A percentile compares a stretch with the other conserved stretches of the same genome.
phyloP scores from a whole-genome alignment of 1,140 invertebrate species.

The Periplaneta americana region DNA sequence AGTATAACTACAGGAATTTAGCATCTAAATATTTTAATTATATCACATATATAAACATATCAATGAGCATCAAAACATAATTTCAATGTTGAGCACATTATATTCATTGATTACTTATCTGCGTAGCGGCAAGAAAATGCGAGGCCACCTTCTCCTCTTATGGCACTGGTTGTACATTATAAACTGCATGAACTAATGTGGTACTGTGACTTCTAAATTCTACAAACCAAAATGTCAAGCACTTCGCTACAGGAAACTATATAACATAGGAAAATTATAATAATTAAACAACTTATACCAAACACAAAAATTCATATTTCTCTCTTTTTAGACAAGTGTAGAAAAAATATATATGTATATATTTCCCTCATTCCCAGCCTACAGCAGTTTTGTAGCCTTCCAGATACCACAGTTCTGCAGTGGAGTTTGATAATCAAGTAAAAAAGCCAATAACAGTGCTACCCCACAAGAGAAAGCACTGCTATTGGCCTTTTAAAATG shows the following conservation, averaged over 20 bases:
- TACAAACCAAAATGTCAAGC: not conserved
- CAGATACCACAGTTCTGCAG: not conserved
- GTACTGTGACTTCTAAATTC: not conserved
- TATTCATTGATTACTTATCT: not conserved
- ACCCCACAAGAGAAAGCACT: not conserved
- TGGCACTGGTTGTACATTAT: not conserved
- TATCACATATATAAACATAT: not conserved
- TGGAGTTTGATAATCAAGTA: not conserved
- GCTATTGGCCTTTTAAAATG: not conserved
- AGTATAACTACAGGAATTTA: conserved; percentile 1
- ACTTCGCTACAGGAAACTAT: not conserved
- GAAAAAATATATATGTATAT: not conserved
- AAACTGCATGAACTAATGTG: not conserved
- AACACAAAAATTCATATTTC: not conserved
- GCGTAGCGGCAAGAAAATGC: not conserved
- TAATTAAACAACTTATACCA: not conserved
- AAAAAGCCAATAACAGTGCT: not conserved
- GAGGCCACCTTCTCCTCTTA: not conserved
- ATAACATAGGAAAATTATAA: not conserved
- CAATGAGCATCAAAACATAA: not conserved
- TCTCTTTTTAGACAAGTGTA: not conserved
- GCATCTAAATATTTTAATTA: not conserved
- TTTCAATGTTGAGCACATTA: not conserved
- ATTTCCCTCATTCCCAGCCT: not conserved
- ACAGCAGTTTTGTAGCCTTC: not conserved